These are phyloP conservation scores for Elymnias hypermnestra DNA, from an alignment of 1,140 invertebrate species.

Conservation along the genomic window DNA sequence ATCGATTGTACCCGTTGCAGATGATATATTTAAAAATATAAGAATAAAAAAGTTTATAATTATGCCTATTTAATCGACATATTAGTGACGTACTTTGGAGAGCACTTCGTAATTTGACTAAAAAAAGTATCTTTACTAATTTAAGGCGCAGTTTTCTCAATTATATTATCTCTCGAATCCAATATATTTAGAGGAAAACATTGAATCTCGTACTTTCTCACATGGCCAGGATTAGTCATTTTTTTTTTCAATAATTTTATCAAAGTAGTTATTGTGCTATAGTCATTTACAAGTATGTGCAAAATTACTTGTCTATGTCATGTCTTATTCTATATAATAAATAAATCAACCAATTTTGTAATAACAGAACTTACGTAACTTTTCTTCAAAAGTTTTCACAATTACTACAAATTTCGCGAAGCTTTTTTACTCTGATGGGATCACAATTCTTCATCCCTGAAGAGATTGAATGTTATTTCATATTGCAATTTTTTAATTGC, in stretches of 20 bases:
- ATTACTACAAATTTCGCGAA: too few relatives aligned
- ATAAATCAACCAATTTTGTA: too few relatives aligned
- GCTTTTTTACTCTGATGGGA: too few relatives aligned
- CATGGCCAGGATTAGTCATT: constrained; percentile 3
- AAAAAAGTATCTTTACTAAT: constrained; percentile 44
- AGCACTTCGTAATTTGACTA: constrained; percentile 36
- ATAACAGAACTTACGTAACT: too few relatives aligned
- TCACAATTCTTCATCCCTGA: too few relatives aligned
- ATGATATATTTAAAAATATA: constrained; percentile 28
- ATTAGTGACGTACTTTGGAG: constrained; percentile 31
- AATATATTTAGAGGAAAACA: constrained; percentile 28
- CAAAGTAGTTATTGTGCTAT: neutral
- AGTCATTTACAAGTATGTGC: too few relatives aligned
- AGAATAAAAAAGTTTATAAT: constrained; percentile 24
- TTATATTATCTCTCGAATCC: constrained; percentile 34
- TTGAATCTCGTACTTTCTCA: constrained; percentile 38
- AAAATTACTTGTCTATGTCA: too few relatives aligned
- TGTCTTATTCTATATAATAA: too few relatives aligned
- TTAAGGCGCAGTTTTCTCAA: constrained; percentile 45
- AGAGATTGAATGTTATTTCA: too few relatives aligned
- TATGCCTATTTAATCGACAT: constrained; percentile 22
- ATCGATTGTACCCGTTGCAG: constrained; percentile 27
- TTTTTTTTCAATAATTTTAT: constrained; percentile 9
- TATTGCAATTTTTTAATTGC: too few relatives aligned
- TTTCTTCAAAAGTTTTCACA: too few relatives aligned